Base-by-base conservation (phyloP, 2,888 invertebrate genomes). In the Macroteleia sp. region DNA sequence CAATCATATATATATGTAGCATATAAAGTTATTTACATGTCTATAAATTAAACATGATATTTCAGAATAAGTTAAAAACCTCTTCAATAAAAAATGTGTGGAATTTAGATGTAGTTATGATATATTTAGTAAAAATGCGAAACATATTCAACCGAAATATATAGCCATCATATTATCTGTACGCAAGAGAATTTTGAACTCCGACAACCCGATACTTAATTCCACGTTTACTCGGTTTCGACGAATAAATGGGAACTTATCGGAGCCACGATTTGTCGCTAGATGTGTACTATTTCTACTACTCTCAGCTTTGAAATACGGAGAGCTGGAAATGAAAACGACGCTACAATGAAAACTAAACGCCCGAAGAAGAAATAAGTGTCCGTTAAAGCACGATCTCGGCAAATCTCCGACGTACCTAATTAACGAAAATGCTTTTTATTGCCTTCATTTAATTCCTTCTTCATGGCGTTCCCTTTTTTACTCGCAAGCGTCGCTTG, bases 391-490 rank as follows among this genome's bases (percentile, higher is more conserved):
- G 70, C 46, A 54, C 57, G 52, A 36, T 34, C 64, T 42, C 30
- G 22, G 57, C 46, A 50, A 77, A 64, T 54, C 50, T 56, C 44
- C 59, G 64, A 57, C 70, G 41, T 44, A 61, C 32, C 34, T 77
- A 66, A 77, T 77, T 77, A 66, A 77, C 52, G 62, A 77, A 76
- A 76, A 56, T 56, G 77, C 66, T 66, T 70, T 69, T 64, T 70
- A 70, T 57, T 19, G 30, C 22, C 34, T 14, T 36, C 44, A 30
- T 59, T 74, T 50, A 28, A 50, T 59, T 17, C 46, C 22, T 30
- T 25, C 30, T 41, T 50, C 48, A 46, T 32, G 14, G 20, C 32
- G 34, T 19, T 1, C 16, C 14, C 44, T 22, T 57, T 57, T 59
- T 56, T 34, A 42, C 20, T 52, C 39, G n/a, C 52, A 2, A 4